Percentiles rank a stretch among this genome's conserved stretches.
Conservation (phyloP, 2,888 invertebrate species). For the Limnephilus marmoratus region DNA sequence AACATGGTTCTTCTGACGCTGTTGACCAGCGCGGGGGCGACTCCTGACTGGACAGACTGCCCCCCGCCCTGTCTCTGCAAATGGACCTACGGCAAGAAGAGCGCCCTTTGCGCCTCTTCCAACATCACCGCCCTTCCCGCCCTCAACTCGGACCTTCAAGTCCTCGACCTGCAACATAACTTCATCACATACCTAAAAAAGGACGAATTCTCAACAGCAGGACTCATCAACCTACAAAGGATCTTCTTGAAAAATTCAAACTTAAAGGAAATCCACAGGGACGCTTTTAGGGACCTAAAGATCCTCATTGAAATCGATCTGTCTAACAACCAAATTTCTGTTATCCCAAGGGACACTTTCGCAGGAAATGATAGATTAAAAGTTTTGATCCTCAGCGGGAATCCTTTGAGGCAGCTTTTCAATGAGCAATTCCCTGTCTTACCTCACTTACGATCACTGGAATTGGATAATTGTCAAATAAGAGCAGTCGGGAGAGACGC, state of each 20-base stretch:
- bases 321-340: conserved; percentile 86
- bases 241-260: conserved; percentile 87
- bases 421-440: conserved; percentile 89
- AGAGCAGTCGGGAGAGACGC: conserved; percentile 75
- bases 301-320: conserved; percentile 92
- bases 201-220: conserved; percentile 87
- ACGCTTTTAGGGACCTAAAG: conserved; percentile 89
- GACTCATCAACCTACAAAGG: conserved; percentile 89
- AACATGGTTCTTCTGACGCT: conserved; percentile 64
- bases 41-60: conserved; percentile 92
- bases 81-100: conserved; percentile 95
- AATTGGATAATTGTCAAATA: conserved; percentile 88
- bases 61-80: conserved; percentile 91
- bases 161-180: conserved; percentile 90
- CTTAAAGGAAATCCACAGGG: conserved; percentile 84
- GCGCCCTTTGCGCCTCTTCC: conserved; percentile 89
- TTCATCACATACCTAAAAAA: conserved; percentile 83
- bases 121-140: conserved; percentile 87
- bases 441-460: conserved; percentile 87
- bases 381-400: conserved; percentile 87
- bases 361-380: conserved; percentile 88
- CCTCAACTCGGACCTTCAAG: conserved; percentile 82
- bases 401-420: conserved; percentile 84
- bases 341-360: conserved; percentile 88
- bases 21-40: conserved; percentile 73